These are phyloP conservation scores for Beris morrisii DNA, from an alignment of 2,888 invertebrate genomes.

Conservation along the genomic window DNA sequence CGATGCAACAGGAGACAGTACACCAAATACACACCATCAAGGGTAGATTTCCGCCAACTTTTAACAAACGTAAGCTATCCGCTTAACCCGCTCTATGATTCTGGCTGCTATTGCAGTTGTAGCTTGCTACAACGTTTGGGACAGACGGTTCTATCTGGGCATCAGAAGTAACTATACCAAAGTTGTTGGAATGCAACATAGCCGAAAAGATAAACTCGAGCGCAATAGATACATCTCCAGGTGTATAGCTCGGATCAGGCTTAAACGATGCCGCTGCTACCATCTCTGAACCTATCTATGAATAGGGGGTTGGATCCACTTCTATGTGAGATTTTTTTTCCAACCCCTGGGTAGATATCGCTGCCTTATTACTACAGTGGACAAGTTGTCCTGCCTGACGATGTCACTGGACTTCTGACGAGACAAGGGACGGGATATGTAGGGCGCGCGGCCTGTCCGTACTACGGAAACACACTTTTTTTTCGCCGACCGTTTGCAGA, in stretches of 20 bases:
- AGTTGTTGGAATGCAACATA: too few relatives aligned
- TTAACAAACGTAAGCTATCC: neutral
- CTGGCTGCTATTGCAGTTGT: conserved; percentile 1
- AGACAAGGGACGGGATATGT: conserved; percentile 1
- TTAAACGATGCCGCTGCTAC: conserved; percentile 18
- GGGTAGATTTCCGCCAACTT: neutral
- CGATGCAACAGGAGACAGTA: conserved; percentile 39
- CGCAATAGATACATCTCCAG: neutral
- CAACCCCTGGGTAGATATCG: too few relatives aligned
- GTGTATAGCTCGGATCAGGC: conserved; percentile 10
- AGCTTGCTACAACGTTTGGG: neutral
- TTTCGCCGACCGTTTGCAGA: conserved; percentile 1
- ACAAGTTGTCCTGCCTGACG: neutral
- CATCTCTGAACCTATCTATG: neutral
- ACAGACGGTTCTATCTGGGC: neutral
- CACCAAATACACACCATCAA: conserved; percentile 3
- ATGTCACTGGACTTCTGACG: conserved; percentile 14
- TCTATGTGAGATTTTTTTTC: too few relatives aligned
- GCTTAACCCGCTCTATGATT: conserved; percentile 16
- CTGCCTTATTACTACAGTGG: too few relatives aligned
- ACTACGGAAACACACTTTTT: conserved; percentile 20
- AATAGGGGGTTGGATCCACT: neutral
- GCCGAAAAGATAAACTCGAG: neutral
- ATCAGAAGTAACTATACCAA: neutral
- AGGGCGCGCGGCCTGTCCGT: neutral